Conservation (phyloP, 2,797 vertebrate genomes). For the Limnodromus scolopaceus region DNA sequence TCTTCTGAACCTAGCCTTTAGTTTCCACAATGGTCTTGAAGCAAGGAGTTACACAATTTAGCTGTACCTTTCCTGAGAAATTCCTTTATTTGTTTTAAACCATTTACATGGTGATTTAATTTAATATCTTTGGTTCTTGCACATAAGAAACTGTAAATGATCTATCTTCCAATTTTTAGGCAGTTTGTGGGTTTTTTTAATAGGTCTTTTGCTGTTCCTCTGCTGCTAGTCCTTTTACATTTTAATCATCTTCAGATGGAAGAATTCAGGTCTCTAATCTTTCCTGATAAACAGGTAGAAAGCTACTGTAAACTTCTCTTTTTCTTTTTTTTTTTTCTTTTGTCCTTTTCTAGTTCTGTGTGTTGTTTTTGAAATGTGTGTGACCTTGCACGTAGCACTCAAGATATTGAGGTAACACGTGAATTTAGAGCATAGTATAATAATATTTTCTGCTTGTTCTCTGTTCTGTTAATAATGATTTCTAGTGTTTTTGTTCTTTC, state of each 20-base stretch:
- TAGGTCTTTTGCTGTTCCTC: neutral
- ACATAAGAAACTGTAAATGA: neutral
- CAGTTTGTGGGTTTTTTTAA: neutral
- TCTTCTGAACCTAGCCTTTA: neutral
- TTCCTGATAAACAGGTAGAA: neutral
- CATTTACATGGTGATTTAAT: neutral
- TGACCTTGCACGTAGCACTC: neutral
- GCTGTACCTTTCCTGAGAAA: neutral
- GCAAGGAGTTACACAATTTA: neutral
- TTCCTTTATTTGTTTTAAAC: neutral
- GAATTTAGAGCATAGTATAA: neutral
- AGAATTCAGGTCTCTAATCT: neutral
- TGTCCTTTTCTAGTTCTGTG: neutral
- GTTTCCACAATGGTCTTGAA: neutral
- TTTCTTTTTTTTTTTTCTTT: too few species aligned
- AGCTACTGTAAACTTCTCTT: neutral
- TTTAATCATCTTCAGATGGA: neutral
- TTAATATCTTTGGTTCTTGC: neutral
- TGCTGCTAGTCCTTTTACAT: neutral
- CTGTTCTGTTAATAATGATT: neutral
- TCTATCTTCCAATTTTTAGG: neutral
- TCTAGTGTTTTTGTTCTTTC: neutral
- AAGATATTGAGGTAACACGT: neutral
- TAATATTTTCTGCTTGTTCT: neutral
- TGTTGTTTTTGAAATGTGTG: neutral